Conservation (phyloP, 2,888 invertebrate genomes). For the Beris morrisii region DNA sequence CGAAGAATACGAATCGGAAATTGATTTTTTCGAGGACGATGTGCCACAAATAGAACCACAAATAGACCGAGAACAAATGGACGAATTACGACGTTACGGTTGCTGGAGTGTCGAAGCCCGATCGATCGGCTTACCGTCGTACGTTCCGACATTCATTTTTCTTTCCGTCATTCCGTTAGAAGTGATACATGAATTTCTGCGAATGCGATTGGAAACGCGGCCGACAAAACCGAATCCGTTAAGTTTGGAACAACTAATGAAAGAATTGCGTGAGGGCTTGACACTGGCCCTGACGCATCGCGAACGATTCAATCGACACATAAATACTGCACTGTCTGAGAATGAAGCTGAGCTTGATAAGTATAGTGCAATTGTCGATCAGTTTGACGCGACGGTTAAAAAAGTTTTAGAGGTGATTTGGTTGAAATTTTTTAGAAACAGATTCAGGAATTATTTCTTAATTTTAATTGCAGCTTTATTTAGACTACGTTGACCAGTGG, state of each 20-base stretch:
- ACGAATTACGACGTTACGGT: slow-evolving; percentile 62
- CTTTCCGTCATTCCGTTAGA: slow-evolving; percentile 84
- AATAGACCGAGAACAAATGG: slow-evolving; percentile 51
- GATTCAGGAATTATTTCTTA: not conserved
- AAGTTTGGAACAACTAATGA: slow-evolving; percentile 84
- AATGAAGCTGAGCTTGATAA: slow-evolving; percentile 57
- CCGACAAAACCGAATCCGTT: slow-evolving; percentile 82
- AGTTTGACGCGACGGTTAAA: slow-evolving; percentile 77
- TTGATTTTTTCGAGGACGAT: slow-evolving; percentile 57
- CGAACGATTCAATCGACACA: slow-evolving; percentile 71
- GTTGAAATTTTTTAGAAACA: not conserved
- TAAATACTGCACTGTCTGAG: slow-evolving; percentile 62
- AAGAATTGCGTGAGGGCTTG: slow-evolving; percentile 88
- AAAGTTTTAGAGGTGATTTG: slow-evolving; percentile 68
- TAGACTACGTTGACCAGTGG: slow-evolving; percentile 84
- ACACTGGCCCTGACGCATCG: slow-evolving; percentile 81
- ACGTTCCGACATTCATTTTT: slow-evolving; percentile 82
- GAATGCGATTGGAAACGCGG: slow-evolving; percentile 80
- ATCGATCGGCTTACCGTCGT: slow-evolving; percentile 81
- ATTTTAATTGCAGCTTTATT: slow-evolving; percentile 66
- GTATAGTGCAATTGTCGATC: slow-evolving; percentile 64
- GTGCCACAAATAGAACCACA: slow-evolving; percentile 51
- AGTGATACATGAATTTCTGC: slow-evolving; percentile 88
- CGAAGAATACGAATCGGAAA: slow-evolving; percentile 47
- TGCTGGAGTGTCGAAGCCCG: slow-evolving; percentile 76